phyloP scores from a whole-genome alignment of 2,888 invertebrate species.

The Dryocosmus kuriphilus region DNA sequence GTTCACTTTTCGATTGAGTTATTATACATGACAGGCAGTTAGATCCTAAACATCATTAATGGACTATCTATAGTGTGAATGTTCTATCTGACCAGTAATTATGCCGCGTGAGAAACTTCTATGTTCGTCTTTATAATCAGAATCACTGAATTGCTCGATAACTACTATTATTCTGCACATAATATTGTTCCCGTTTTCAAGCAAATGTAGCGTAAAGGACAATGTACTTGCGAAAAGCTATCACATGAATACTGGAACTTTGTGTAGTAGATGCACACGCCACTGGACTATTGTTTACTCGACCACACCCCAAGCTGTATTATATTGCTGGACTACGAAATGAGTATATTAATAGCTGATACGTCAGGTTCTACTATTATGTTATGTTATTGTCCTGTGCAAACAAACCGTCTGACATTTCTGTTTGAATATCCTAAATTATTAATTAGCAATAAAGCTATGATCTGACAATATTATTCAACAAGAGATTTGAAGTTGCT shows the following conservation, averaged over 20 bases:
- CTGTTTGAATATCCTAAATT: background rate
- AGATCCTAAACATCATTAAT: background rate
- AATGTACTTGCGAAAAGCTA: slow-evolving; percentile 2
- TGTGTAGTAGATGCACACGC: background rate
- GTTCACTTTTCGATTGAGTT: background rate
- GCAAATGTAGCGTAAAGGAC: background rate
- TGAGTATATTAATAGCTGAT: slow-evolving; percentile 65
- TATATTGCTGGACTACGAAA: slow-evolving; percentile 60
- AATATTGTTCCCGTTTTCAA: background rate
- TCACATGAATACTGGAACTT: slow-evolving; percentile 1
- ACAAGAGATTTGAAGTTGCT: background rate
- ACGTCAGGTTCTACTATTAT: slow-evolving; percentile 52
- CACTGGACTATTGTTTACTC: background rate
- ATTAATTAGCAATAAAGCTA: background rate
- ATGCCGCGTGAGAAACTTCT: background rate
- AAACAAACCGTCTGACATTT: background rate
- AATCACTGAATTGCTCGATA: background rate
- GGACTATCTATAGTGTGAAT: background rate
- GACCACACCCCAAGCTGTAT: background rate
- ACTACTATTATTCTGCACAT: slow-evolving; percentile 1
- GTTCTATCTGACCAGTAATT: background rate
- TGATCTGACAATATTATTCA: background rate
- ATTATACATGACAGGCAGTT: background rate
- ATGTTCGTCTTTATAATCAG: slow-evolving; percentile 1
- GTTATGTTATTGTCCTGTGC: background rate